A percentile compares a stretch with the other conserved stretches of the same genome.
These are phyloP conservation scores for Philaethria dido DNA, from an alignment of 2,888 invertebrate genomes.

Conservation along the genomic window DNA sequence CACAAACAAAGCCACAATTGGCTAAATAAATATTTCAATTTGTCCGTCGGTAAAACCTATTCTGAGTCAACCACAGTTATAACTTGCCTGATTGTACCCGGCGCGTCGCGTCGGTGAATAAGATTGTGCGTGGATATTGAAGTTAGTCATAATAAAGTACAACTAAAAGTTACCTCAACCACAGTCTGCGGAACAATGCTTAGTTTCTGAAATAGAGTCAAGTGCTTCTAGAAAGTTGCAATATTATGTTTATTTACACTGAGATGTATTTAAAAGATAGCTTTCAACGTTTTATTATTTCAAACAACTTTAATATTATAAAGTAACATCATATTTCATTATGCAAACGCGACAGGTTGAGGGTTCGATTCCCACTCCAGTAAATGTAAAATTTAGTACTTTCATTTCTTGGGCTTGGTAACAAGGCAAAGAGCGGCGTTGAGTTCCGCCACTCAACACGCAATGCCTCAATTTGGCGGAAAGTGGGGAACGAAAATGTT, in stretches of 20 bases:
- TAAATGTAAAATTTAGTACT: no score
- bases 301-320: neutral
- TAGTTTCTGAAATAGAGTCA: slow-evolving; percentile 16
- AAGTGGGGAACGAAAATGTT: no score
- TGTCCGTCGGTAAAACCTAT: slow-evolving; percentile 22
- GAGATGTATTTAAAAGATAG: neutral
- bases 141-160: slow-evolving; percentile 20
- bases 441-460: no score
- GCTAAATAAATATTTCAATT: slow-evolving; percentile 23
- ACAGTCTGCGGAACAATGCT: slow-evolving; percentile 15
- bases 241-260: slow-evolving; percentile 1
- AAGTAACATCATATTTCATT: no score
- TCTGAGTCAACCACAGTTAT: slow-evolving; percentile 13
- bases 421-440: no score
- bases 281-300: neutral
- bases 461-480: no score
- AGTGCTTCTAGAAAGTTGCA: slow-evolving; percentile 16
- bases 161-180: slow-evolving; percentile 18
- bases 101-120: neutral
- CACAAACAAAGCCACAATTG: slow-evolving; percentile 23
- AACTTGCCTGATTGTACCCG: slow-evolving; percentile 16
- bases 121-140: slow-evolving; percentile 23
- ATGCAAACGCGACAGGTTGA: no score
- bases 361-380: no score
- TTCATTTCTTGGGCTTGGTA: no score